Conservation (phyloP, 2,888 invertebrate species). For the Pyralis farinalis region DNA sequence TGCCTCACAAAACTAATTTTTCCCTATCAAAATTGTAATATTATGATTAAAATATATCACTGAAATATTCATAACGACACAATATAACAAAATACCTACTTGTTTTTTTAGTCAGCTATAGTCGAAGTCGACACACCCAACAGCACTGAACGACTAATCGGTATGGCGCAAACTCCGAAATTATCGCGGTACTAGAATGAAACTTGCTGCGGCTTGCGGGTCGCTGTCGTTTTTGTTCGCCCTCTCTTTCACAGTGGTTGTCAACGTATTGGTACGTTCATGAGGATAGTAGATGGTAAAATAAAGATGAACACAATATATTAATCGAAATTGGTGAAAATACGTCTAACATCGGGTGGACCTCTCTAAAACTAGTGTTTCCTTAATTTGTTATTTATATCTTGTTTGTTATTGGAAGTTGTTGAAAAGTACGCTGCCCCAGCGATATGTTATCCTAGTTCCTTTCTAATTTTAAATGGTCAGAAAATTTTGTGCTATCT, state of each 20-base stretch:
- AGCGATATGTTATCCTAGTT: too few species aligned
- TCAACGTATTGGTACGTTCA: constrained; percentile 39
- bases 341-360: too few species aligned
- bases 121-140: constrained; percentile 59
- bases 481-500: too few species aligned
- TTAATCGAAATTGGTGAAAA: too few species aligned
- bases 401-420: too few species aligned
- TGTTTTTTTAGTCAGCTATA: constrained; percentile 32
- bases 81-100: constrained; percentile 47
- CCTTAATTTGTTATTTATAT: too few species aligned
- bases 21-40: neutral
- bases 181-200: constrained; percentile 47
- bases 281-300: neutral
- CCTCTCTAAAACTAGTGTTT: too few species aligned
- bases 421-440: too few species aligned
- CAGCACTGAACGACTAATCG: constrained; percentile 24
- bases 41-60: neutral
- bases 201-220: constrained; percentile 51
- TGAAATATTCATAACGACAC: neutral
- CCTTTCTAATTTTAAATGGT: too few species aligned
- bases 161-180: constrained; percentile 59
- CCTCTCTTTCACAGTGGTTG: constrained; percentile 55
- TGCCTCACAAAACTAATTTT: neutral
- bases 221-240: constrained; percentile 58
- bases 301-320: neutral